These are phyloP conservation scores for Cryptotis parvus DNA, from an alignment of 2,113 vertebrate species.

Conservation along the genomic window DNA sequence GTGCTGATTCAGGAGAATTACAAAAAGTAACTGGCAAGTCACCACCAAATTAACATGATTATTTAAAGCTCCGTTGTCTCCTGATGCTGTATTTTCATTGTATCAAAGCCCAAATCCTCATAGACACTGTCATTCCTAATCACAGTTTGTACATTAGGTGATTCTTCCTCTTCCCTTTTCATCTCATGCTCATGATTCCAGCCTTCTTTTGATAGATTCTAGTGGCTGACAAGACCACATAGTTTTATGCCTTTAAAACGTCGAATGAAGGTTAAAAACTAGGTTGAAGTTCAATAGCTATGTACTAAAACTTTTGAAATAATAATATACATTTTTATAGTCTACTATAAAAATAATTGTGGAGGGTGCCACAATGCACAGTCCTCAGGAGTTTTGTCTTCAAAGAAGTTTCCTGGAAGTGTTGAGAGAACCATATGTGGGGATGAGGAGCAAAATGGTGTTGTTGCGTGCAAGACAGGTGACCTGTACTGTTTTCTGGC, in stretches of 20 bases:
- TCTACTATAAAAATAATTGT: too few relatives aligned
- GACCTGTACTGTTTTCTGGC: too few relatives aligned
- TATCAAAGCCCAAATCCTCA: slow-evolving; percentile 24
- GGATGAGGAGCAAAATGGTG: too few relatives aligned
- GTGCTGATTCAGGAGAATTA: not conserved
- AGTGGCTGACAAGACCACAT: not conserved
- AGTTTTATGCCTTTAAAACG: not conserved
- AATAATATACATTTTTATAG: too few relatives aligned
- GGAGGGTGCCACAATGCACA: too few relatives aligned
- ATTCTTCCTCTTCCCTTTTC: not conserved
- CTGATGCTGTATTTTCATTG: not conserved
- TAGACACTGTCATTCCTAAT: not conserved
- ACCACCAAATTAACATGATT: slow-evolving; percentile 46
- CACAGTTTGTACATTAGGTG: not conserved
- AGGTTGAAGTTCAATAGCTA: not conserved
- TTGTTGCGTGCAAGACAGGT: too few relatives aligned
- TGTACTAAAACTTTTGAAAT: not conserved
- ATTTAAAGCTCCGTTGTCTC: not conserved
- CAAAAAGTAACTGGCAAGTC: not conserved
- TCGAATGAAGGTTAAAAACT: not conserved
- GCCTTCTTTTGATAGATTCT: not conserved
- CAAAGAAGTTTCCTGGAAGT: too few relatives aligned
- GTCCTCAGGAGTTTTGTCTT: too few relatives aligned
- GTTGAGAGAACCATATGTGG: too few relatives aligned
- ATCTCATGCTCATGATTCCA: not conserved